These are phyloP conservation scores for Montipora capricornis DNA, from an alignment of 64 coral and sea anemone genomes.

Conservation along the genomic window DNA sequence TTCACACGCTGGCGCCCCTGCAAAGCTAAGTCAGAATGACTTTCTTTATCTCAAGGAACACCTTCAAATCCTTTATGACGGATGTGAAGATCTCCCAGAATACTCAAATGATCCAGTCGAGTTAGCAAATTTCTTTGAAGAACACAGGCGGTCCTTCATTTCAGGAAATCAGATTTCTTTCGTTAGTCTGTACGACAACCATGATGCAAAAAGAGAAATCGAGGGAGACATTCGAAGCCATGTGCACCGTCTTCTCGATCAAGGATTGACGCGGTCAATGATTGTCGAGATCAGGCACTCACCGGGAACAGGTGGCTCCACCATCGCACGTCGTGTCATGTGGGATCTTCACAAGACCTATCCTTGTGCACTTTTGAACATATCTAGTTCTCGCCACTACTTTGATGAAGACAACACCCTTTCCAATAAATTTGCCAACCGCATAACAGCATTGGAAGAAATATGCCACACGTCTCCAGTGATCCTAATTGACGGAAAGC, in stretches of 20 bases:
- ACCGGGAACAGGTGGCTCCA: conserved; percentile 81
- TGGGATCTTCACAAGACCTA: conserved; percentile 79
- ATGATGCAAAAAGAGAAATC: no score
- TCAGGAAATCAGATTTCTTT: no score
- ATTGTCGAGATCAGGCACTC: conserved; percentile 79
- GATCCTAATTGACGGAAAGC: conserved; percentile 84
- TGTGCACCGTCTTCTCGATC: conserved; percentile 70
- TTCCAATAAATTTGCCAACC: neutral
- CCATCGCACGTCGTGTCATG: conserved; percentile 81
- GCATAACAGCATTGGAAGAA: no score
- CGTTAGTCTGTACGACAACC: no score
- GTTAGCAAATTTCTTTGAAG: no score
- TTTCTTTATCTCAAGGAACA: no score
- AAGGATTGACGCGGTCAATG: conserved; percentile 56
- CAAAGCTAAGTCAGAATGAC: no score
- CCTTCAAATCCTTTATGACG: no score
- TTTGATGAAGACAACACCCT: conserved; percentile 73
- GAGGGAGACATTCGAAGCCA: neutral
- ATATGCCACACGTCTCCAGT: neutral
- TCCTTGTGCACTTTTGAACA: conserved; percentile 65
- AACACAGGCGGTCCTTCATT: no score
- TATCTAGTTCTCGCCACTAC: neutral
- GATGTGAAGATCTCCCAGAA: no score
- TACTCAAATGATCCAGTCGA: no score
- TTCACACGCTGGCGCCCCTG: no score